Base-by-base conservation (phyloP, 64 coral and sea anemone genomes). In the Porites lutea region DNA sequence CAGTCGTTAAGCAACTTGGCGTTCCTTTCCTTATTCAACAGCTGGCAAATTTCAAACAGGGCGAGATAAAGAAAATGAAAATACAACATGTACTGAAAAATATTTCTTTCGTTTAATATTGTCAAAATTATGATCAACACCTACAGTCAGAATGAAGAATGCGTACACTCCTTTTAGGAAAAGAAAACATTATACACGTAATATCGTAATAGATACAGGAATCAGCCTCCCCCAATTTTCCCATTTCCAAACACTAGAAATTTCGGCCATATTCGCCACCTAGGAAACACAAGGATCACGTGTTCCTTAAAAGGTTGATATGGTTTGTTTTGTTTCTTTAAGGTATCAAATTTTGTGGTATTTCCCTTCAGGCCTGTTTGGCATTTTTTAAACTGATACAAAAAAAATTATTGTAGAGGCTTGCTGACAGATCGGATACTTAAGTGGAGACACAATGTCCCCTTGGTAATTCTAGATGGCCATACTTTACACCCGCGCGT, bases 401-500 rank as follows among this genome's bases (percentile, higher is more conserved):
- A 83, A 67, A 37, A 37, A 65, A 63, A 67, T 83, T 83, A 83
- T 83, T 83, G 62, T 48, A 83, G 68, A 83, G 81, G 81, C 63
- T 19, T 83, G 81, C 48, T 83, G 81, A 83, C 81, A 83, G 81
- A 83, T 67, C 48, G 47, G 63, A 16, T 21, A 20, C 47, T 82
- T 83, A 67, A 68, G 66, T 83, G 81, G 81, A 83, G 81, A 83
- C 81, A 83, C 63, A 68, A 68, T 83, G 81, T 83, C 81, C 81
- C 81, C 46, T 65, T 83, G 18, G 81, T 48, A 83, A 83, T 51
- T 22, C 27, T 67, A 83, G 81, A 83, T 21, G 6, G 61, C n/a
- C 63, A 83, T 83, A 14, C 48, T 37, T 67, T 83, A 83, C 27
- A 37, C 66, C 81, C 60, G 16, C 44, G 63, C 45, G 47, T 66